Base-by-base conservation (phyloP, 2,113 vertebrate genomes). In the Gymnorhina tibicen region DNA sequence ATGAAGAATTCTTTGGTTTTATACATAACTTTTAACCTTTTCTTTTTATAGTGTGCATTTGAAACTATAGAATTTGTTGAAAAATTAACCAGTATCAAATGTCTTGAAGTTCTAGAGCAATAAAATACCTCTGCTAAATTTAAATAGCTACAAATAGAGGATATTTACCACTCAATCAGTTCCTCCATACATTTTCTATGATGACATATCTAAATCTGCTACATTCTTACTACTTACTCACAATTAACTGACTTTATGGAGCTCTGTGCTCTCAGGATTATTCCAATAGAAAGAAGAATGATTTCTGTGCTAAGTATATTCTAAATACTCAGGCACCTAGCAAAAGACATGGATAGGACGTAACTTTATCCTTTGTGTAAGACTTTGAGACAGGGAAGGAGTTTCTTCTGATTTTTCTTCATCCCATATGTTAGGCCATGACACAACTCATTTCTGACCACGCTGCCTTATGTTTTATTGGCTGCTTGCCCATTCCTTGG, bases 401-500 rank as follows among this genome's bases (percentile, higher is more conserved):
- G 53, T 88, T 80, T 79, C 42, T 82, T 90, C 32, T 28, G 60
- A 81, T 60, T 87, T 76, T 93, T 93, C 64, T 81, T 81, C 16
- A 32, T 91, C 53, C 58, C 85, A 64, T 97, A 70, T 72, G 56
- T 91, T 96, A 91, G 79, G 59, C 63, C 78, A 77, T 56, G 67
- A 82, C 91, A 92, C 62, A 85, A 58, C 67, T 80, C 63, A 87
- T 91, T 94, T 95, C 89, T 95, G 95, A 94, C 94, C 93, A 67
- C 0, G 16, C 33, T 92, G 47, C 97, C 95, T 97, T 97, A 96
- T 96, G 89, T 59, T 96, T 94, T 78, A 75, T 81, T 98, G 97
- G 96, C 89, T 89, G 67, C 85, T 72, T 97, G 94, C 96, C 97
- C 41, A 39, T 90, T 96, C 96, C 95, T 95, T 96, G 91, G 92